Evolutionary conservation across 1,140 invertebrate species (phyloP).

Genomic region (Pogonomyrmex barbatus): DNA sequence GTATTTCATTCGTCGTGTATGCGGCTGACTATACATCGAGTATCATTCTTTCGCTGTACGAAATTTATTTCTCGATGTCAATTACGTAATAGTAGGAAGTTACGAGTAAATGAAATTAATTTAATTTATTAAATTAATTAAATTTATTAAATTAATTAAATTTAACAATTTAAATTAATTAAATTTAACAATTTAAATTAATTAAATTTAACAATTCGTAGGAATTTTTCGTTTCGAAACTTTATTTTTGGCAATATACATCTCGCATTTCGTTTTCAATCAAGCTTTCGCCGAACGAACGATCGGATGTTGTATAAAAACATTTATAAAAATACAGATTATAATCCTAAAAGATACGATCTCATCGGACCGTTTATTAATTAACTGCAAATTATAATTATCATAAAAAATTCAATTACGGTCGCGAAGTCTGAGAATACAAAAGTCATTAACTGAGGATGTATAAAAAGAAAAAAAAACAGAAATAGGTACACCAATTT

Average conservation of each 20-base stretch:
- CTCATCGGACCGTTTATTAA: neutral
- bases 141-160: too few species aligned
- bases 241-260: too few species aligned
- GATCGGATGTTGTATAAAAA: neutral
- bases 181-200: too few species aligned
- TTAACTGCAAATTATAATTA: neutral
- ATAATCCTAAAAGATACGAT: neutral
- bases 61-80: neutral
- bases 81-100: neutral
- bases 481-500: neutral
- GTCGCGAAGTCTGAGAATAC: neutral
- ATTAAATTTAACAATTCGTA: constrained; percentile 17
- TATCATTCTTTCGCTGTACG: neutral
- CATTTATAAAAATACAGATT: neutral
- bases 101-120: neutral
- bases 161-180: too few species aligned
- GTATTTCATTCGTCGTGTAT: neutral
- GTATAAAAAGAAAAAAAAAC: neutral
- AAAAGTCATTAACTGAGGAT: neutral
- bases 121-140: too few species aligned
- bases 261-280: too few species aligned
- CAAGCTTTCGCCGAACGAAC: too few species aligned
- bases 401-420: neutral
- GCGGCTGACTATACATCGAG: neutral
- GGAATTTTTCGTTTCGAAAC: neutral